Percentiles rank a stretch among this genome's conserved stretches.
Evolutionary conservation across 2,888 invertebrate species (phyloP).

Genomic region (Clostera curtula): DNA sequence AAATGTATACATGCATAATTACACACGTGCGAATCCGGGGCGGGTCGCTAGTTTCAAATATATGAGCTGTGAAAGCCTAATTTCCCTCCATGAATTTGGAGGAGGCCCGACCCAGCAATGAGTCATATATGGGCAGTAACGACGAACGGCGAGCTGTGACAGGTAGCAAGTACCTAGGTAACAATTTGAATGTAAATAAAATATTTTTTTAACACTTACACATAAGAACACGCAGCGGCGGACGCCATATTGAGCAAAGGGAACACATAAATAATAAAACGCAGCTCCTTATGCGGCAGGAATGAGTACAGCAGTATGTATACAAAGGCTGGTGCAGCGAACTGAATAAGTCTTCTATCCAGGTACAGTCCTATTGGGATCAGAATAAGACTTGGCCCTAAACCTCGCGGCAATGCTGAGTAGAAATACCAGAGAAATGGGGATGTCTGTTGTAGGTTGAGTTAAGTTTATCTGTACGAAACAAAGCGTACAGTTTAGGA

Average conservation of each 20-base stretch:
- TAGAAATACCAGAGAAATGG: constrained; percentile 99
- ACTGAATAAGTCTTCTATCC: constrained; percentile 80
- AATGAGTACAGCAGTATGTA: constrained; percentile 95
- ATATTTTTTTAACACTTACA: constrained; percentile 78
- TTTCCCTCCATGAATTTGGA: too few relatives aligned
- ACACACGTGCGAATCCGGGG: too few relatives aligned
- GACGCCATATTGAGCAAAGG: constrained; percentile 93
- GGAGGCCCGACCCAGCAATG: too few relatives aligned
- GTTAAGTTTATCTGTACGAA: constrained; percentile 15
- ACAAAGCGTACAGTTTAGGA: too few relatives aligned
- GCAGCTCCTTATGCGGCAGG: constrained; percentile 97
- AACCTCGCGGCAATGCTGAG: constrained; percentile 94
- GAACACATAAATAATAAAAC: constrained; percentile 98
- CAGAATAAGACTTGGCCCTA: constrained; percentile 86
- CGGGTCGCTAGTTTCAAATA: too few relatives aligned
- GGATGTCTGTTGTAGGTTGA: constrained; percentile 80
- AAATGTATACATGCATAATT: too few relatives aligned
- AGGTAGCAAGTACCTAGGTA: neutral
- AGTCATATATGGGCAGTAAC: too few relatives aligned
- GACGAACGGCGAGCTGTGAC: too few relatives aligned
- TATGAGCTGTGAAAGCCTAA: too few relatives aligned
- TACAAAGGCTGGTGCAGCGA: constrained; percentile 81
- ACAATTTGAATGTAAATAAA: neutral
- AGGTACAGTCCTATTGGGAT: constrained; percentile 85
- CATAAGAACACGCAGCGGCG: constrained; percentile 88